Evolutionary conservation across 2,797 vertebrate species (phyloP).

Genomic region (Melanotaenia nigrans): DNA sequence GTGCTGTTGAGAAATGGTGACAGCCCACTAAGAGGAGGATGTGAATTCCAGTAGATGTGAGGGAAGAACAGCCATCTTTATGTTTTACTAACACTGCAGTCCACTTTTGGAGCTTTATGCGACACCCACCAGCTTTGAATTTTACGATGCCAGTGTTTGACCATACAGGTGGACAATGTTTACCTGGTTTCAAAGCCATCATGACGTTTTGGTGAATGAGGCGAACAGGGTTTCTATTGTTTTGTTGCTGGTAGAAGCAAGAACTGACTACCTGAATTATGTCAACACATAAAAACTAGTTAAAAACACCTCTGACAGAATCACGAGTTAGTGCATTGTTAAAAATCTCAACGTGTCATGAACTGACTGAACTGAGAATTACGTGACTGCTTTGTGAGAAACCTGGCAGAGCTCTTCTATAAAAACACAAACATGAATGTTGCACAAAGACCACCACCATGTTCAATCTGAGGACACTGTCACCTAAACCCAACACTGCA

Average conservation of each 20-base stretch:
- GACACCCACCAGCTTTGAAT: conserved; percentile 22
- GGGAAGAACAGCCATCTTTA: conserved; percentile 44
- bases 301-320: conserved; percentile 1
- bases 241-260: conserved; percentile 1
- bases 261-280: conserved; percentile 16
- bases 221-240: conserved; percentile 18
- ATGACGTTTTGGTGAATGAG: conserved; percentile 12
- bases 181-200: conserved; percentile 10
- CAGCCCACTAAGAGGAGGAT: conserved; percentile 34
- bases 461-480: conserved; percentile 24
- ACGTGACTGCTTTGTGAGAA: conserved; percentile 14
- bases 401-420: conserved; percentile 23
- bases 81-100: conserved; percentile 33
- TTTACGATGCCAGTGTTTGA: conserved; percentile 39
- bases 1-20: conserved; percentile 47
- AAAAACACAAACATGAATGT: conserved; percentile 18
- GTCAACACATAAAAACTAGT: conserved; percentile 16
- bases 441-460: conserved; percentile 26
- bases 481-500: conserved; percentile 32
- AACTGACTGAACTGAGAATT: background rate
- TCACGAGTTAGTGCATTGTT: background rate
- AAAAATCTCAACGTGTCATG: conserved; percentile 1
- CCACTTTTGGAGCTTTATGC: background rate
- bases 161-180: conserved; percentile 30
- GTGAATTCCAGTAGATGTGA: conserved; percentile 64